Evolutionary conservation across 1,140 invertebrate species (phyloP), one percentile per base, ranked within the genome.

Genomic region (Philopotamus ludificatus): DNA sequence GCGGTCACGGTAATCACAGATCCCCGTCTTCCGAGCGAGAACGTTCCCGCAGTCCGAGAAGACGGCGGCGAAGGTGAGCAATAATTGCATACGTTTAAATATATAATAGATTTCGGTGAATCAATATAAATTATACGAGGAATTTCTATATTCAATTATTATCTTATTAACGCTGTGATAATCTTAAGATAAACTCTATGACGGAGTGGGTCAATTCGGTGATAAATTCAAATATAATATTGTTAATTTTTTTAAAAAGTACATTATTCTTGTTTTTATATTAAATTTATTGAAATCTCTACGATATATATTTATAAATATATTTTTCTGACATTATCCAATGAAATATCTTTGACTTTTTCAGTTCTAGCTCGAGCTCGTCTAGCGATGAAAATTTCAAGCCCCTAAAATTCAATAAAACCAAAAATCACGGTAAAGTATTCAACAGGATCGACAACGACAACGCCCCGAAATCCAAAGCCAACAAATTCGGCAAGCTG

Each of bases 401-500:
- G 53, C 71, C 75, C 9, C 22, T 53, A 2, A 68, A 64, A 54
- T 58, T 79, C 69, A 75, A 72, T 65, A 80, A 79, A 70, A 73
- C 66, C 54, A 74, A 77, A n/a, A 76, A 76, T 65, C 80, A 79
- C 67, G 73, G 67, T 34, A 68, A 71, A 57, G 49, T 80, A 66
- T 78, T 78, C 66, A 77, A 80, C 63, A 73, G 79, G 62, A 70
- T 81, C 23, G 76, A 76, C 49, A 72, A 78, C 50, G 77, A 79
- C 67, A 73, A 74, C 45, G 79, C 79, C 51, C 79, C 78, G 72
- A 67, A 72, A 57, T 73, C 75, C 15, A 83, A 82, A 71, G 74
- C 73, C 63, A 74, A 75, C 12, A 82, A 81, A 70, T 74, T 73
- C 62, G 65, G 68, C 57, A 84, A 83, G 71, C 82, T 79, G 67